A percentile compares a stretch with the other conserved stretches of the same genome.
These are phyloP conservation scores for Congeria kusceri DNA, from an alignment of 2,888 invertebrate species.

Conservation along the genomic window DNA sequence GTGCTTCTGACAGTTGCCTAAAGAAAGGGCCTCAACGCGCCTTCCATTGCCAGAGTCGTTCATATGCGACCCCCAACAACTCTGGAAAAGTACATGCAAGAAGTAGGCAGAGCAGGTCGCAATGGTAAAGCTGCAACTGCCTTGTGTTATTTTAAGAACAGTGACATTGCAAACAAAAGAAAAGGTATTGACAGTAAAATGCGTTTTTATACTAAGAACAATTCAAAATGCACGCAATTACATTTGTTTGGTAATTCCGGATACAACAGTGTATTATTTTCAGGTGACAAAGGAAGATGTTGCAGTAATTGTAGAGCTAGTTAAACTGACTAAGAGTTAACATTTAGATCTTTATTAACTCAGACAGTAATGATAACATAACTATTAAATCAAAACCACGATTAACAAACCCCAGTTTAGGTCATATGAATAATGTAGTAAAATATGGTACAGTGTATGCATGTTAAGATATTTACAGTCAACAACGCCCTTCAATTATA, in stretches of 20 bases:
- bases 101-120: constrained; percentile 63
- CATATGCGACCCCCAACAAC: constrained; percentile 54
- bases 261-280: constrained; percentile 18
- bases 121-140: constrained; percentile 44
- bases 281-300: constrained; percentile 19
- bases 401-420: too few species aligned
- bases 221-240: constrained; percentile 22
- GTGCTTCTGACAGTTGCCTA: constrained; percentile 53
- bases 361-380: too few species aligned
- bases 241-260: constrained; percentile 22
- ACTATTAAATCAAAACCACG: too few species aligned
- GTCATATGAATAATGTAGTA: too few species aligned
- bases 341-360: too few species aligned
- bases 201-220: not conserved
- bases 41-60: constrained; percentile 41
- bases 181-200: constrained; percentile 44
- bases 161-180: constrained; percentile 50
- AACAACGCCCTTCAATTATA: too few species aligned
- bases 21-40: constrained; percentile 59
- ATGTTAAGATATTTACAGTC: too few species aligned
- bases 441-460: too few species aligned
- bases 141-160: constrained; percentile 49
- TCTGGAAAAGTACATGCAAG: constrained; percentile 54
- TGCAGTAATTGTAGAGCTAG: constrained; percentile 29
- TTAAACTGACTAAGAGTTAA: too few species aligned